Evolutionary conservation across 2,888 invertebrate species (phyloP).

Genomic region (Meloe dianella): DNA sequence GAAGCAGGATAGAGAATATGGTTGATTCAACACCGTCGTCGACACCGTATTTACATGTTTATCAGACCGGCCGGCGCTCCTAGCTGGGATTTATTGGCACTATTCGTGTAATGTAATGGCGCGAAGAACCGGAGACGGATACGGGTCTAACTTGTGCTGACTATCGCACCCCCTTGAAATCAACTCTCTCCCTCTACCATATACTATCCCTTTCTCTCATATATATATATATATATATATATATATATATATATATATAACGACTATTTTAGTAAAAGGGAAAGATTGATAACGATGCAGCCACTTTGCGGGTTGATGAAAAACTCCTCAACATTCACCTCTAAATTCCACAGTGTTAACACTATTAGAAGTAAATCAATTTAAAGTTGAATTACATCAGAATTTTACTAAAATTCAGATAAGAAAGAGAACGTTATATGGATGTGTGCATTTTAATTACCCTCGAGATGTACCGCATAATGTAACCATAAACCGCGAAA

Average conservation of each 20-base stretch:
- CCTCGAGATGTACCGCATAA: neutral
- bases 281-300: slow-evolving; percentile 35
- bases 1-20: neutral
- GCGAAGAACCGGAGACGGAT: slow-evolving; percentile 55
- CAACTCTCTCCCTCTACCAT: neutral
- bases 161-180: slow-evolving; percentile 21
- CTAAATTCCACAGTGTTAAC: neutral
- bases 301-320: slow-evolving; percentile 31
- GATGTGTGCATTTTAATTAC: slow-evolving; percentile 8
- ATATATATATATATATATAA: too few species aligned
- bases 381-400: neutral
- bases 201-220: slow-evolving; percentile 16
- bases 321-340: slow-evolving; percentile 14
- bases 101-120: slow-evolving; percentile 53
- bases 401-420: neutral
- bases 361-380: neutral
- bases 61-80: slow-evolving; percentile 52
- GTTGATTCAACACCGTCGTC: slow-evolving; percentile 19
- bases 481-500: neutral
- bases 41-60: slow-evolving; percentile 55
- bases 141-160: slow-evolving; percentile 44
- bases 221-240: too few species aligned
- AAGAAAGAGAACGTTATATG: neutral
- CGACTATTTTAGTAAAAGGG: neutral
- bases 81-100: slow-evolving; percentile 51